Evolutionary conservation across 2,113 vertebrate species (phyloP).

Genomic region (Grammomys surdaster): DNA sequence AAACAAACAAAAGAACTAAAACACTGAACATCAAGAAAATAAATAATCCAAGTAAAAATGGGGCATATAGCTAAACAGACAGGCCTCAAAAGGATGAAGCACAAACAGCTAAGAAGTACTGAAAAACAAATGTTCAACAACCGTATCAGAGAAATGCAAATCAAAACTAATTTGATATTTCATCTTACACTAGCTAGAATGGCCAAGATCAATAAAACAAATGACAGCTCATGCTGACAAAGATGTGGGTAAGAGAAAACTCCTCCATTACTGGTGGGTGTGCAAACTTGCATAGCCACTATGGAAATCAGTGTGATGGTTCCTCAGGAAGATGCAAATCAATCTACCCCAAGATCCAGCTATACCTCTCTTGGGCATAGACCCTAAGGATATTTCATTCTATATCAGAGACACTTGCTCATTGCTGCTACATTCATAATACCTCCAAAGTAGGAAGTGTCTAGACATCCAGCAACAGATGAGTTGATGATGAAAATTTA

Average conservation of each 20-base stretch:
- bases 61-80: not conserved
- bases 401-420: not conserved
- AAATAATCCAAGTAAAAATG: not conserved
- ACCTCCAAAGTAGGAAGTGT: not conserved
- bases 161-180: not conserved
- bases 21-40: not conserved
- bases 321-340: not conserved
- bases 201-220: not conserved
- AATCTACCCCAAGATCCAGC: not conserved
- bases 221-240: not conserved
- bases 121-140: not conserved
- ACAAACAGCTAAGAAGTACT: not conserved
- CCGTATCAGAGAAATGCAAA: not conserved
- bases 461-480: no score
- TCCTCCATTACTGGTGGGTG: not conserved
- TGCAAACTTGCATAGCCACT: not conserved
- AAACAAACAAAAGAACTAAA: not conserved
- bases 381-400: not conserved
- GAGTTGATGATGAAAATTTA: not conserved
- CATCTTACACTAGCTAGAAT: not conserved
- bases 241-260: not conserved
- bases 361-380: not conserved
- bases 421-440: not conserved
- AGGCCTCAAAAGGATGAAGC: not conserved
- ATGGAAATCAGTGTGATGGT: not conserved